Conservation (phyloP, 1,140 invertebrate species). For the Calephelis nemesis region DNA sequence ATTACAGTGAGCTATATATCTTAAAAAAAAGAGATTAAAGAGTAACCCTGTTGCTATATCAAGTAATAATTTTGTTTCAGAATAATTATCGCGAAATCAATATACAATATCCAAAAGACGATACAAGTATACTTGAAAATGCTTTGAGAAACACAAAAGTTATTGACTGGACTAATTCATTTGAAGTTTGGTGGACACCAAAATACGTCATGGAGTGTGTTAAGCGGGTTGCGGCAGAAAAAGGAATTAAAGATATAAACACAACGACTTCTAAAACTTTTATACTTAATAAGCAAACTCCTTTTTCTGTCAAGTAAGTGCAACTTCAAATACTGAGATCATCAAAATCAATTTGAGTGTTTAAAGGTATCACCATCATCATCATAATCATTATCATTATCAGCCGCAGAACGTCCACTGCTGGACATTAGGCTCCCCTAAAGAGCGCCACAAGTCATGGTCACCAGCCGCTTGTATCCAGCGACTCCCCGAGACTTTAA, state of each 20-base stretch:
- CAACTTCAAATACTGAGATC: neutral
- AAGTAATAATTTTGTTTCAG: constrained; percentile 28
- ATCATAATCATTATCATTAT: too few relatives aligned
- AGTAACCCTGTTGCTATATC: too few relatives aligned
- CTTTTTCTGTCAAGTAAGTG: constrained; percentile 41
- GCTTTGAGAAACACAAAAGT: constrained; percentile 42
- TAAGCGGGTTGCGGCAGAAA: constrained; percentile 26
- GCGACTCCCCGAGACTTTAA: too few relatives aligned
- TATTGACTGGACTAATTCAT: constrained; percentile 39
- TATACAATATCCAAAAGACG: constrained; percentile 41
- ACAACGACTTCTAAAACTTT: constrained; percentile 30
- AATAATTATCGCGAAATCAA: constrained; percentile 39
- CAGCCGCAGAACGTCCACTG: too few relatives aligned
- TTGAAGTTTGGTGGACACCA: constrained; percentile 35
- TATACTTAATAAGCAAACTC: constrained; percentile 33
- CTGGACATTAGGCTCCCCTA: too few relatives aligned
- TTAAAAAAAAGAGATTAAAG: too few relatives aligned
- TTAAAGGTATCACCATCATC: too few relatives aligned
- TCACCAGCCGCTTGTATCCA: too few relatives aligned
- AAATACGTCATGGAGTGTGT: constrained; percentile 35
- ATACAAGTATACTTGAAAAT: constrained; percentile 43
- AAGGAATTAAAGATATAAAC: constrained; percentile 24
- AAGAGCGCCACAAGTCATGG: too few relatives aligned
- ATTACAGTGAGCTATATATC: too few relatives aligned
- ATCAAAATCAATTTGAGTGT: too few relatives aligned